Evolutionary conservation across 2,797 vertebrate species (phyloP).

Genomic region (Dipus sagitta): DNA sequence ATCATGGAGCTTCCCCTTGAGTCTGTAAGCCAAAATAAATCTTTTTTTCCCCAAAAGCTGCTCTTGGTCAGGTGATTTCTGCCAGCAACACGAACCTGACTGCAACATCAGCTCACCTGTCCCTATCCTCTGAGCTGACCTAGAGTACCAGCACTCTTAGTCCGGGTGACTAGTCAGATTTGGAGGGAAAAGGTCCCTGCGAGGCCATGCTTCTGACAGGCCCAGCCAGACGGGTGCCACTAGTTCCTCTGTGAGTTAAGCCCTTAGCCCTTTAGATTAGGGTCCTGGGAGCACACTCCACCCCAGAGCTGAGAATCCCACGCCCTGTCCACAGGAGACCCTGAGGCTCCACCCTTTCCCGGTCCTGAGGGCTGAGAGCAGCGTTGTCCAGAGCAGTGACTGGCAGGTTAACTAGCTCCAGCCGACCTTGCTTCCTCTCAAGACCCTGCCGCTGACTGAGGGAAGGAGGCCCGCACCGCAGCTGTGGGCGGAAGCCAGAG

Average conservation of each 20-base stretch:
- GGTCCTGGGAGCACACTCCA: not conserved
- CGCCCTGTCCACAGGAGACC: fast-evolving
- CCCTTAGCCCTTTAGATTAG: not conserved
- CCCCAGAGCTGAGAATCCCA: not conserved
- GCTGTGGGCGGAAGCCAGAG: fast-evolving
- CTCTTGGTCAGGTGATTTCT: no score
- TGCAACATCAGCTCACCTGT: not conserved
- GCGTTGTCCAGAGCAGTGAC: not conserved
- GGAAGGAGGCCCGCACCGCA: fast-evolving
- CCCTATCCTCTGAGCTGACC: not conserved
- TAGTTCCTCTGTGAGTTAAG: not conserved
- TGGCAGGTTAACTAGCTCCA: not conserved
- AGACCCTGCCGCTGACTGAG: fast-evolving
- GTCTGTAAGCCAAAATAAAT: no score
- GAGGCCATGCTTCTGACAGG: not conserved
- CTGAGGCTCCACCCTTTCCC: not conserved
- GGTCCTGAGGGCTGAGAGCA: not conserved
- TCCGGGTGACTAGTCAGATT: not conserved
- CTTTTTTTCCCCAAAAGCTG: no score
- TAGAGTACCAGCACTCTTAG: fast-evolving
- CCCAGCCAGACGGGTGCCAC: fast-evolving
- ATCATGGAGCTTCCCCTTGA: no score
- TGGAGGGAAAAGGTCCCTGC: no score
- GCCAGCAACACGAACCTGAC: no score
- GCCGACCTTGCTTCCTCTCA: not conserved